Evolutionary conservation across 2,888 invertebrate species (phyloP), one percentile per base, ranked within the genome.

Genomic region (Crioceris asparagi): DNA sequence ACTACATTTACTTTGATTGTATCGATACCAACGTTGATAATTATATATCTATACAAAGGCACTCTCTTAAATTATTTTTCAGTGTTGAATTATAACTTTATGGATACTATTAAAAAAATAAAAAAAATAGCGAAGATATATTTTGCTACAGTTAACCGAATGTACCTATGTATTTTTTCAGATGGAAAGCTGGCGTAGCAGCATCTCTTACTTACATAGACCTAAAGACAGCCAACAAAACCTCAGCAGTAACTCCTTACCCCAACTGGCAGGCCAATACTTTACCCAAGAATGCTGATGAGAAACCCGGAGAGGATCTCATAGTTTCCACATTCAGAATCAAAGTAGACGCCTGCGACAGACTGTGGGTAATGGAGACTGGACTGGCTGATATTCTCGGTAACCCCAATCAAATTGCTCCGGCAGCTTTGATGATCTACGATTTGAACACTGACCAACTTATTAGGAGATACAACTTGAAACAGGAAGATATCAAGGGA

Each of bases 311-410:
- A 19, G 70, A 79, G 43, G 70, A 71, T 37, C 73, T 75, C 1
- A 74, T 83, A 29, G 67, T 83, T 34, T 85, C 80, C 2, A 79
- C 80, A 3, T 84, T 84, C 61, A 72, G 87, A 41, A 67, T 83
- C 15, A 72, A 70, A 45, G 76, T 80, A 1, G 87, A 87, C 57
- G 69, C 69, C 4, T 87, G 87, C 52, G 83, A 84, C 57, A 72
- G 87, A 29, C 69, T 87, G 6, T 87, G 87, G 86, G 79, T 83
- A 4, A 71, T 87, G 63, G 86, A 87, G 56, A 78, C 83, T 1
- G 87, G 85, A 36, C 62, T 83, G 23, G 77, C 79, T 27, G 82
- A 85, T 56, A 81, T 85, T 61, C 64, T 76, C 34, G 84, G 83
- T 56, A 64, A 64, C 17, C 67, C 70, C 23, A 75, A 76, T 47